Base-by-base conservation (phyloP, 2,113 vertebrate genomes). In the Sinosuthora webbiana region DNA sequence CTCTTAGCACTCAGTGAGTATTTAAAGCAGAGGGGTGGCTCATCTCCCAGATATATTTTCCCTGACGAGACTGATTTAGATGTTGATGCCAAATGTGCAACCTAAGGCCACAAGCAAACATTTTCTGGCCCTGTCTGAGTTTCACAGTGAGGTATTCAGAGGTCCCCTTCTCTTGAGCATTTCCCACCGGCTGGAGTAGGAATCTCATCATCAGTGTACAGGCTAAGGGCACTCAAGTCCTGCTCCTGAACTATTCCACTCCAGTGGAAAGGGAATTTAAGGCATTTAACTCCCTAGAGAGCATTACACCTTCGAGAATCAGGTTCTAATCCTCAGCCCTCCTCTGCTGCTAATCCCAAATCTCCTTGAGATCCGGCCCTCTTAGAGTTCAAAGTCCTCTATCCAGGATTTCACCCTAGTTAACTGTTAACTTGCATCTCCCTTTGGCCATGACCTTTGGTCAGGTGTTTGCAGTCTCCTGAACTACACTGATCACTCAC, bases 391-490 rank as follows among this genome's bases (percentile, higher is more conserved):
- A 86, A 96, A 95, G 93, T 93, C 79, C 75, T 62, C 42, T 22
- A 2, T 33, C 4, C 7, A 47, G 37, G 44, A 64, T 47, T 76
- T 87, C 7, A 15, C 14, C 44, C 52, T 83, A 39, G 92, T 95
- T 96, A 96, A 95, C 42, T 9, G 39, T 95, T 96, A 95, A 95
- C 82, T 67, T 44, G 27, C 39, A 69, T 50, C 28, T 76, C 53
- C 45, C 67, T 90, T 80, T 60, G 79, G 47, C 85, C 92, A 33
- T 88, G 92, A 86, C 78, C 82, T 88, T 85, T 70, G 64, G 4
- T 53, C 28, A 15, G 22, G 37, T 59, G 31, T 73, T 90, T 86
- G 63, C 49, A 85, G 41, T 23, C 9, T 76, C 78, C 59, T 85
- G 41, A 83, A 31, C 28, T 17, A 27, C 75, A 33, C 20, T 31